phyloP scores from a whole-genome alignment of 1,140 invertebrate genomes.

The Cotesia glomerata region DNA sequence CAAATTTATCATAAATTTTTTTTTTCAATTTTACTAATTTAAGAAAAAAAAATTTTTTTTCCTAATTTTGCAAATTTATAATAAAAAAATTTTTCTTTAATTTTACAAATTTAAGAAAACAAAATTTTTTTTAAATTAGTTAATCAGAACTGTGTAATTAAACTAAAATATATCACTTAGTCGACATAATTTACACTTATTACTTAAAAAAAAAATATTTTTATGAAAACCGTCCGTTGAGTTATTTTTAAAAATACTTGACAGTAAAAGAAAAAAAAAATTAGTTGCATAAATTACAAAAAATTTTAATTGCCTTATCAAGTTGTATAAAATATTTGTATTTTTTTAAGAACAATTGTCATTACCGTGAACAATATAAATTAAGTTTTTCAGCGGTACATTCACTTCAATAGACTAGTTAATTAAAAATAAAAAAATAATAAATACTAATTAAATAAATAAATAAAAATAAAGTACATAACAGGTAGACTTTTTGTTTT shows the following conservation, averaged over 20 bases:
- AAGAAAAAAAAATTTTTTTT: too few species aligned
- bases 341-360: too few species aligned
- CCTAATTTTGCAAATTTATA: too few species aligned
- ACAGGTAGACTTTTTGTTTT: constrained; percentile 47
- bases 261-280: constrained; percentile 23
- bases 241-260: constrained; percentile 35
- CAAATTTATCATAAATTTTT: too few species aligned
- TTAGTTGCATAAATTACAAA: constrained; percentile 14
- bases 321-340: too few species aligned
- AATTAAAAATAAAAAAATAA: constrained; percentile 11
- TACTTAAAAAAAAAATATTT: constrained; percentile 2
- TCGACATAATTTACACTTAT: background rate
- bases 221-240: constrained; percentile 20
- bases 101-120: too few species aligned
- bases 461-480: constrained; percentile 45
- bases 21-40: too few species aligned
- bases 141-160: too few species aligned
- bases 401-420: background rate
- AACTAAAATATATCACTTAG: background rate
- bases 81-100: too few species aligned
- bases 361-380: background rate
- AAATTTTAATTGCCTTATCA: constrained; percentile 25
- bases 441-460: constrained; percentile 49
- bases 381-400: background rate
- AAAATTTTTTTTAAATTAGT: too few species aligned